Evolutionary conservation across 2,888 invertebrate genomes (phyloP).

Genomic region (Drosophila infuscata): DNA sequence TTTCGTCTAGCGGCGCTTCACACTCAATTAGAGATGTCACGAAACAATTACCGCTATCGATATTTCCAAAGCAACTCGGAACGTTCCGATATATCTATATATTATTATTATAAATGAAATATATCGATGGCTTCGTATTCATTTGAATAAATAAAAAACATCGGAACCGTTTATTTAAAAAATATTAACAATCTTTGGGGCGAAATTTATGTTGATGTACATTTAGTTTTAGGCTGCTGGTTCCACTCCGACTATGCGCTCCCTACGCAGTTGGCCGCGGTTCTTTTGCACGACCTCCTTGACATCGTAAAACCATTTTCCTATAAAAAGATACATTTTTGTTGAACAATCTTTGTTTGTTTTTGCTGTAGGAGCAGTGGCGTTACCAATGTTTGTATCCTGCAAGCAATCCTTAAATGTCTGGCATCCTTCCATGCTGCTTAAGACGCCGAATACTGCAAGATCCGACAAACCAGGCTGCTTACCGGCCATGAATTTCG

Average conservation of each 20-base stretch:
- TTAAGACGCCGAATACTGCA: constrained; percentile 94
- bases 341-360: neutral
- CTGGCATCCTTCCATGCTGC: constrained; percentile 96
- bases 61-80: neutral
- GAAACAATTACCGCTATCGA: constrained; percentile 1
- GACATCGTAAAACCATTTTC: constrained; percentile 90
- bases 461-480: constrained; percentile 96
- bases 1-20: constrained; percentile 57
- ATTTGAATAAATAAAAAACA: constrained; percentile 11
- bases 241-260: constrained; percentile 72
- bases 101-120: neutral
- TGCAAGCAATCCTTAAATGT: constrained; percentile 93
- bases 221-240: constrained; percentile 44
- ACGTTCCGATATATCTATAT: neutral
- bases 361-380: neutral
- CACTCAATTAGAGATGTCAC: constrained; percentile 63
- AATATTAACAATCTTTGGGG: constrained; percentile 53
- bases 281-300: constrained; percentile 86
- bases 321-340: constrained; percentile 54
- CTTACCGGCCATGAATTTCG: constrained; percentile 93
- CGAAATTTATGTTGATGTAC: constrained; percentile 10
- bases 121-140: neutral
- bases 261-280: constrained; percentile 79
- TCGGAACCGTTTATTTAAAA: constrained; percentile 39
- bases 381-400: constrained; percentile 89